A percentile compares a stretch with the other conserved stretches of the same genome.
Evolutionary conservation across 2,888 invertebrate species (phyloP).

Genomic region (Temnothorax rugatulus): DNA sequence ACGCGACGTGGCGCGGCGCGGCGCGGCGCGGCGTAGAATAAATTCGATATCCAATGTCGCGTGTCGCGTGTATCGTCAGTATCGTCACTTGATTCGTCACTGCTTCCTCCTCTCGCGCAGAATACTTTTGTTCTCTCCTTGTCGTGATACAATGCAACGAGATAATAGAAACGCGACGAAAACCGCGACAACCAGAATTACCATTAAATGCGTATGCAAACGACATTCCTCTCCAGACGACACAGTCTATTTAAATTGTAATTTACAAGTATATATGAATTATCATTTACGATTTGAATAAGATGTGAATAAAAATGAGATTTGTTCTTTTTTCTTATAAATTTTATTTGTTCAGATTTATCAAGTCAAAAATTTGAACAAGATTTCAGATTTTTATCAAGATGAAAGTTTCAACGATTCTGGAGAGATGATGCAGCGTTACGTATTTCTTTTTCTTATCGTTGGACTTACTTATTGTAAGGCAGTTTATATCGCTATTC

Average conservation of each 20-base stretch:
- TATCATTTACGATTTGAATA: not conserved
- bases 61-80: not conserved
- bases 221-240: not conserved
- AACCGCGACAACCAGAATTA: constrained; percentile 9
- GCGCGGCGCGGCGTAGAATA: not conserved
- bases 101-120: constrained; percentile 30
- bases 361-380: not conserved
- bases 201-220: constrained; percentile 1
- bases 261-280: not conserved
- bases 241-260: not conserved
- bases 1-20: not conserved
- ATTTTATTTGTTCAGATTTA: not conserved
- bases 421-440: not conserved
- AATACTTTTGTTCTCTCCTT: constrained; percentile 30
- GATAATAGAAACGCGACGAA: constrained; percentile 33
- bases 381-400: not conserved
- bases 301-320: not conserved
- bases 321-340: not conserved
- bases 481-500: not conserved
- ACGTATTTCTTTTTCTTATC: not conserved
- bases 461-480: not conserved
- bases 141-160: constrained; percentile 18
- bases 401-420: not conserved
- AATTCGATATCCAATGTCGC: constrained; percentile 48
- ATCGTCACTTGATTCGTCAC: constrained; percentile 36